These are phyloP conservation scores for Hippocampus kuda DNA, from an alignment of 2,797 vertebrate species.

Conservation along the genomic window DNA sequence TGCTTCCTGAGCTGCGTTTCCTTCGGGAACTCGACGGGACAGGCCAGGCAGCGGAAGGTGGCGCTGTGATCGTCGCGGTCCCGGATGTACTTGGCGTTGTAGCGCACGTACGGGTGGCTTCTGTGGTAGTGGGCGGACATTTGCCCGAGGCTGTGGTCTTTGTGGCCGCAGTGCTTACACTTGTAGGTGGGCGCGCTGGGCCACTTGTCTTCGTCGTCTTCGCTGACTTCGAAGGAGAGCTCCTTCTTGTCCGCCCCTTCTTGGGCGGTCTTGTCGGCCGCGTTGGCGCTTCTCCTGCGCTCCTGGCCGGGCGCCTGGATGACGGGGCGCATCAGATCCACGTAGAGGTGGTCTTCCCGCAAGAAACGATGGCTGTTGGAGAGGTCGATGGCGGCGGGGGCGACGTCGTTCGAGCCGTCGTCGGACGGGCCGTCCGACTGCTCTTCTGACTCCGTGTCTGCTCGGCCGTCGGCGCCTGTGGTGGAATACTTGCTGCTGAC, in stretches of 20 bases:
- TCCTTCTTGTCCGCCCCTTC: constrained; percentile 47
- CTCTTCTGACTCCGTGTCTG: neutral
- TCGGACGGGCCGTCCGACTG: neutral
- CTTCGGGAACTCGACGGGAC: constrained; percentile 78
- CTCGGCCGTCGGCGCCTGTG: constrained; percentile 9
- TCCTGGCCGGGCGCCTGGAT: neutral
- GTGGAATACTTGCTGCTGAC: constrained; percentile 54
- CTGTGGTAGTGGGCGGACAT: constrained; percentile 78
- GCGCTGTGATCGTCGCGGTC: constrained; percentile 74
- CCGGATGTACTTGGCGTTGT: constrained; percentile 73
- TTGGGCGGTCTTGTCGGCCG: constrained; percentile 64
- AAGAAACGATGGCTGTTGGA: too few species aligned
- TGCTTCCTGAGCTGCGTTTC: constrained; percentile 74
- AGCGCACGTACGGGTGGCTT: constrained; percentile 80
- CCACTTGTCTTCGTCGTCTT: constrained; percentile 68
- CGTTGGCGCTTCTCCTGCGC: neutral
- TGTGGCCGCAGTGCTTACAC: constrained; percentile 87
- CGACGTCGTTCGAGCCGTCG: neutral
- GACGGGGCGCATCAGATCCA: too few species aligned
- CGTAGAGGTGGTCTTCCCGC: too few species aligned
- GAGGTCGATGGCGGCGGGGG: too few species aligned
- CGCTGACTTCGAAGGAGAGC: constrained; percentile 64
- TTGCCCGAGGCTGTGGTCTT: constrained; percentile 63
- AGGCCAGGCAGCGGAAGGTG: constrained; percentile 82
- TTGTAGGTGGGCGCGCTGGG: constrained; percentile 62